A percentile compares a stretch with the other conserved stretches of the same genome.
Conservation (phyloP, 2,888 invertebrate genomes). For the Hirtodrosophila duncani region DNA sequence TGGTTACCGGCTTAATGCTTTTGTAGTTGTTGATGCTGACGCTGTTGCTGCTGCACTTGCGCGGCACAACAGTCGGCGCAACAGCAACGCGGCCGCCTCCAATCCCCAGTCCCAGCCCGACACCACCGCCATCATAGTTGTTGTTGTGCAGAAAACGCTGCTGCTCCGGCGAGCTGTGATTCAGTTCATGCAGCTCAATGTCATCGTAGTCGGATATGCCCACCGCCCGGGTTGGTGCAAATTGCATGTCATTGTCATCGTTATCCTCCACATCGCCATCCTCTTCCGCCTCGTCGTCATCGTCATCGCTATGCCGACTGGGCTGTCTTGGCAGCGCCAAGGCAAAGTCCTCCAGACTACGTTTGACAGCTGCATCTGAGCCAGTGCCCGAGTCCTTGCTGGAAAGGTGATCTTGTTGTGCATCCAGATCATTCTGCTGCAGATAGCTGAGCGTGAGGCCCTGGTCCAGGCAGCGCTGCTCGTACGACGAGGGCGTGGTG, state of each 20-base stretch:
- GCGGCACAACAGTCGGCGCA: conserved; percentile 30
- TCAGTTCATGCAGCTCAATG: conserved; percentile 58
- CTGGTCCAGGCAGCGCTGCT: conserved; percentile 66
- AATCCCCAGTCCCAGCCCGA: background rate
- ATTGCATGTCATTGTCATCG: conserved; percentile 54
- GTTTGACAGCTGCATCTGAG: conserved; percentile 75
- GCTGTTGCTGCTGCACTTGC: conserved; percentile 37
- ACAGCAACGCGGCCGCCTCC: conserved; percentile 3
- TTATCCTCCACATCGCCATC: conserved; percentile 29
- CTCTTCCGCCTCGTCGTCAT: conserved; percentile 31
- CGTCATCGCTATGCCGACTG: conserved; percentile 24
- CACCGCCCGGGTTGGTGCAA: conserved; percentile 54
- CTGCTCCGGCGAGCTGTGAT: conserved; percentile 42
- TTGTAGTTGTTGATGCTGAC: conserved; percentile 43
- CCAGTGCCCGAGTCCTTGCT: conserved; percentile 76
- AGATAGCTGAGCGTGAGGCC: conserved; percentile 63
- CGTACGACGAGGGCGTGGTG: conserved; percentile 70
- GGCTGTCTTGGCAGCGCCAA: conserved; percentile 32
- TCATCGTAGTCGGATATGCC: conserved; percentile 62
- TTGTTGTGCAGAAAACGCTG: conserved; percentile 60
- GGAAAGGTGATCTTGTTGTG: conserved; percentile 73
- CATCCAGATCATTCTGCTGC: conserved; percentile 58
- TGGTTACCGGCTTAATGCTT: conserved; percentile 32
- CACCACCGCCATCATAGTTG: conserved; percentile 54
- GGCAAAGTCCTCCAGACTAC: conserved; percentile 71